Evolutionary conservation across 2,888 invertebrate species (phyloP), one percentile per base, ranked within the genome.

Genomic region (Ecliptopera silaceata): DNA sequence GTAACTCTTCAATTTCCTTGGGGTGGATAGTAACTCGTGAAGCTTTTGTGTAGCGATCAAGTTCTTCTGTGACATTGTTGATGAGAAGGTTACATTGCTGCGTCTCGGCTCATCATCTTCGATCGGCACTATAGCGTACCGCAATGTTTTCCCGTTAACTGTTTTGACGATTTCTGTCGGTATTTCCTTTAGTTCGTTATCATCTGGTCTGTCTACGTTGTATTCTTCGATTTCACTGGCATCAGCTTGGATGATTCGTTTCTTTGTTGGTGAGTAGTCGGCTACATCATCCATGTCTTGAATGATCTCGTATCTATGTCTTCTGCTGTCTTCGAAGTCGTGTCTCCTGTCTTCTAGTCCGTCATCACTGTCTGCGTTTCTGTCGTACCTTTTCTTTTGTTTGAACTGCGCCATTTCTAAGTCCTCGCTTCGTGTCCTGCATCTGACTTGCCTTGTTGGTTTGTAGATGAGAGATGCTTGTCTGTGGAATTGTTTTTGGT

Each of bases 21-120:
- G 96, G 0, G 96, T 96, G 1, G 95, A 94, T 0, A 96, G 75
- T 2, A 96, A 76, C 69, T 96, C 96, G 77, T 96, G 95, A 0
- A 96, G 82, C 70, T 95, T 96, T 71, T 95, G 95, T 0, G 96
- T 96, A 0, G 96, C 96, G 17, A 93, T 92, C 0, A 94, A 83
- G 77, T 94, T 94, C 69, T 93, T 93, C 46, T 92, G 80, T 1
- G 93, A 91, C 79, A 93, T 92, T 18, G 82, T 80, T 0, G 75
- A 86, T 41, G 83, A 84, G 68, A 81, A 93, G 0, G 82, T 93
- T 0, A 82, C 85, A 4, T 81, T 75, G 65, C 82, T 41, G 81
- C 84, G 74, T 74, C 86, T 72, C 0, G 79, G 80, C n/a, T 90
- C 90, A 8, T 93, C 92, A 0, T 93, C 84, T 17, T 93, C 93